Evolutionary conservation across 2,888 invertebrate species (phyloP), one percentile per base, ranked within the genome.

Genomic region (Anthoptus insignis): DNA sequence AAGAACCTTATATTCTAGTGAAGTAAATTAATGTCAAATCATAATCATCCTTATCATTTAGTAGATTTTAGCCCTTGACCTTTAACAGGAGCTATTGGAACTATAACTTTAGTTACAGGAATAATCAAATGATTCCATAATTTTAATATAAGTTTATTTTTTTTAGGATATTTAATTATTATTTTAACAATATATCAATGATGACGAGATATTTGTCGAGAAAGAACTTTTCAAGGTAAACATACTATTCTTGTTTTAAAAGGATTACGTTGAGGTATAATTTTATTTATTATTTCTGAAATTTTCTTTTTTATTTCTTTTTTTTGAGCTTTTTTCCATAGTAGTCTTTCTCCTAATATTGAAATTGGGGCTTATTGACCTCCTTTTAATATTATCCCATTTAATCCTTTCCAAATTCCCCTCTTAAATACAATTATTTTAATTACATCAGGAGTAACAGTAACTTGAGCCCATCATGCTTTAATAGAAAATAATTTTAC

Each of bases 241-340:
- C 96, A 96, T 78, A 95, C 96, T 0, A 83, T 86, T 22, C 77
- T 86, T 78, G 95, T 96, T 1, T 85, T 87, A 9, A 90, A 88
- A 81, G 95, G 95, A 1, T 76, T 96, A 82, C 94, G 94, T 66
- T 94, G 94, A 93, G 96, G 96, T 74, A 96, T 96, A 95, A 95
- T 96, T 81, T 82, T 96, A 89, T 96, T 96, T 94, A 96, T 96
- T 95, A 82, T 94, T 6, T 96, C 96, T 53, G 96, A 96, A 94
- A 84, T 96, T n/a, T n/a, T n/a, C n/a, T n/a, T n/a, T n/a, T n/a
- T n/a, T n/a, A n/a, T n/a, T n/a, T n/a, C n/a, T n/a, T n/a, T n/a
- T n/a, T n/a, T n/a, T n/a, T n/a, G n/a, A n/a, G n/a, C n/a, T n/a
- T n/a, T n/a, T n/a, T n/a, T 72, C n/a, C n/a, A n/a, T 75, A 86